Evolutionary conservation across 2,888 invertebrate genomes (phyloP), one percentile per base, ranked within the genome.

Genomic region (Xylota sylvarum): DNA sequence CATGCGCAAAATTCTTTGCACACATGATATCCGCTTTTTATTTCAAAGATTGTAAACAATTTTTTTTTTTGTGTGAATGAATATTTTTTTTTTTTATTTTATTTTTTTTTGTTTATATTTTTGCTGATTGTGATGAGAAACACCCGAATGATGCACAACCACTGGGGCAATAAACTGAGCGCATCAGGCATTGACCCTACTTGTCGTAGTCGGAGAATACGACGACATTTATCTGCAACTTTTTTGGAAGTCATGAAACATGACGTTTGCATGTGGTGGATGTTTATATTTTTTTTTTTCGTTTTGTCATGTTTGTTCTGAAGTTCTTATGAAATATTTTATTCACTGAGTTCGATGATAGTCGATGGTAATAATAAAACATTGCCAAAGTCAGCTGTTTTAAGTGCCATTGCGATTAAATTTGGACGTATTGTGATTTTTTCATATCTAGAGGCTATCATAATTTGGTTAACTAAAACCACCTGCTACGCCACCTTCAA

Each of bases 1-100:
- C 77, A 86, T 86, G 72, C 27, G 67, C 82, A 64, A 65, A 77
- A 72, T 76, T 76, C 37, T 67, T 77, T 67, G 76, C 76, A 86
- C 85, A 86, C 85, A 86, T 86, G 85, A 86, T 86, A 86, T 86
- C 81, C 85, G 81, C 60, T 86, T 81, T 76, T 85, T 76, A 56
- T 84, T 79, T 79, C 7, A 56, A 76, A 65, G 62, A 81, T 80
- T 81, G 72, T 77, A 67, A 81, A 76, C 40, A 70, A 17, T 60
- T 85, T 35, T 62, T 65, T 35, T n/a, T 40, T 69, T 50, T 67
- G 72, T 72, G 14, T 12, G 50, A n/a, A 48, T 48, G 23, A 14
- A 62, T 37, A 43, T 73, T 5, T 48, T 62, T 79, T 35, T 48
- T 48, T 46, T 10, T 37, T 73, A 7, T 48, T 62, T 79, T 35